Percentiles rank a stretch among this genome's conserved stretches.
Evolutionary conservation across 2,113 vertebrate genomes (phyloP).

Genomic region (Coreoperca whiteheadi): DNA sequence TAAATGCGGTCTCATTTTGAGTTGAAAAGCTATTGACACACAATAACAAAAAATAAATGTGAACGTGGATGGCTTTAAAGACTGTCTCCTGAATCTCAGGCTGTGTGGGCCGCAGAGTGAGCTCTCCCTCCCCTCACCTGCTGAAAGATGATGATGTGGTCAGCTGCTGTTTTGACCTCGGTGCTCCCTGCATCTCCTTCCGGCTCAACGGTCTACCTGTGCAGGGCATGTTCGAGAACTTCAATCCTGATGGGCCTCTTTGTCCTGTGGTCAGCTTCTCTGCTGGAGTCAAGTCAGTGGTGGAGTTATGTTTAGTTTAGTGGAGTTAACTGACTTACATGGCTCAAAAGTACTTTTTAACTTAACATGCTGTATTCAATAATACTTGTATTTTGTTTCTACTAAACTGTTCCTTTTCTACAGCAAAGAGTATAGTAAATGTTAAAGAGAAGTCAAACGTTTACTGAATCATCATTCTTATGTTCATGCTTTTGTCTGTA

Average conservation of each 20-base stretch:
- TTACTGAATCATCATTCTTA: neutral
- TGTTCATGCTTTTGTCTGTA: neutral
- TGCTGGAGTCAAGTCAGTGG: constrained; percentile 91
- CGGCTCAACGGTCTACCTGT: constrained; percentile 96
- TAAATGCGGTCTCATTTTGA: constrained; percentile 2
- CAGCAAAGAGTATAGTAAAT: neutral
- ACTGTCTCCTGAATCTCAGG: constrained; percentile 78
- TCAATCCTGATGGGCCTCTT: constrained; percentile 90
- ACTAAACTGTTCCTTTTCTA: neutral
- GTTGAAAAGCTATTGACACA: neutral
- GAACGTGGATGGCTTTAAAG: neutral
- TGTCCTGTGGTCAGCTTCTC: constrained; percentile 96
- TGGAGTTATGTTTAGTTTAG: neutral
- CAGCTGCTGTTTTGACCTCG: constrained; percentile 95
- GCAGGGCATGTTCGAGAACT: constrained; percentile 98
- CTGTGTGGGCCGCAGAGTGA: constrained; percentile 90
- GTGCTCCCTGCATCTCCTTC: constrained; percentile 92
- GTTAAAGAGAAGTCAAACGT: neutral
- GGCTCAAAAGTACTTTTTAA: neutral
- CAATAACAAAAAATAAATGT: neutral
- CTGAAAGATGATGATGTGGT: constrained; percentile 92
- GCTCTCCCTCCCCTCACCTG: constrained; percentile 91
- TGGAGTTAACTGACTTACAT: neutral
- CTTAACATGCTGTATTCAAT: neutral
- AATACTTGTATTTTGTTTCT: neutral